phyloP scores from a whole-genome alignment of 1,140 invertebrate species.

The Neodiprion pinetum region DNA sequence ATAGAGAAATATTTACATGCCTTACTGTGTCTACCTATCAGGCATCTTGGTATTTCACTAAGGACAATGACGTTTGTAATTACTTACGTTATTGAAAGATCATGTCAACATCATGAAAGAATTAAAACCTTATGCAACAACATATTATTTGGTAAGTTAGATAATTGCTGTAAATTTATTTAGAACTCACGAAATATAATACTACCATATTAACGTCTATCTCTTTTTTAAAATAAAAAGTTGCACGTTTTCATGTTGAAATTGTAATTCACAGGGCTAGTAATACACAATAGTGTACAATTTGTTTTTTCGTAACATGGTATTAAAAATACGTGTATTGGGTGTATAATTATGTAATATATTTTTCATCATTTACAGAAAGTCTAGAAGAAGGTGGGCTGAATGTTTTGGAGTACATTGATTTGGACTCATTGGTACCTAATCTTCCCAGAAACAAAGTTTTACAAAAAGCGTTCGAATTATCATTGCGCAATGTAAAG shows the following conservation, averaged over 20 bases:
- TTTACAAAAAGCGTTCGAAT: conserved; percentile 21
- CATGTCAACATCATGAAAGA: background rate
- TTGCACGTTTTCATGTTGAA: too few relatives aligned
- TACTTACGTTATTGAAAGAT: background rate
- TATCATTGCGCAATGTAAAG: conserved; percentile 14
- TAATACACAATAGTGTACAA: too few relatives aligned
- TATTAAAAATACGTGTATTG: too few relatives aligned
- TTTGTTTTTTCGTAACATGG: too few relatives aligned
- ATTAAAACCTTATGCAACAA: conserved; percentile 1
- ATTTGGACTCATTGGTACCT: conserved; percentile 16
- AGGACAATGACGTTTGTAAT: background rate
- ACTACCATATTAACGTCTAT: too few relatives aligned
- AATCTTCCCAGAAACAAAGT: conserved; percentile 12
- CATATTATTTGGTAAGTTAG: background rate
- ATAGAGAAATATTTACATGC: background rate
- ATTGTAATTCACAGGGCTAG: too few relatives aligned
- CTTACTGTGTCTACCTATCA: background rate
- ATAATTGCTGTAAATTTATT: background rate
- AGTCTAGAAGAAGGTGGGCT: background rate
- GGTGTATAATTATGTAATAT: too few relatives aligned
- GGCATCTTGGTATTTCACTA: background rate
- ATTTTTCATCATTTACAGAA: background rate
- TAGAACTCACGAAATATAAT: too few relatives aligned
- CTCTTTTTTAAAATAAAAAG: too few relatives aligned
- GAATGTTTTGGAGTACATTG: background rate